These are phyloP conservation scores for Bostrychus sinensis DNA, from an alignment of 2,113 vertebrate species.

Conservation along the genomic window DNA sequence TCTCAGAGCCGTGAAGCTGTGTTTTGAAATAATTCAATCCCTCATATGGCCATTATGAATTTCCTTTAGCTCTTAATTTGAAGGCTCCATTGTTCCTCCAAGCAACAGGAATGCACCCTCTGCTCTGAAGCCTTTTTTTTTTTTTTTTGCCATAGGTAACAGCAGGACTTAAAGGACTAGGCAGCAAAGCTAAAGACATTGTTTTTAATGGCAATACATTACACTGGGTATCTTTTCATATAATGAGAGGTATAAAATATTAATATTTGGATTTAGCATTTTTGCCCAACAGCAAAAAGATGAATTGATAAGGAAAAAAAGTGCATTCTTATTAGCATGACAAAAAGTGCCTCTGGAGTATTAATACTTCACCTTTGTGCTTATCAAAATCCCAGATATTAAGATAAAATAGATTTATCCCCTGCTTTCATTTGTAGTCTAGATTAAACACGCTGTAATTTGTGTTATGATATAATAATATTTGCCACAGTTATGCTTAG, in stretches of 20 bases:
- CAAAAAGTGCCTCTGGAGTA: slow-evolving; percentile 55
- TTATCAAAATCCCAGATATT: slow-evolving; percentile 55
- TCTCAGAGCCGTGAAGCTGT: slow-evolving; percentile 29
- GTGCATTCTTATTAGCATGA: slow-evolving; percentile 65
- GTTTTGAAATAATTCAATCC: slow-evolving; percentile 36
- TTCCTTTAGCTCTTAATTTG: slow-evolving; percentile 49
- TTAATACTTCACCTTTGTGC: slow-evolving; percentile 46
- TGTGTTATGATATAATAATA: slow-evolving; percentile 55
- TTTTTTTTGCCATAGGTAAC: slow-evolving; percentile 52
- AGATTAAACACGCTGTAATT: slow-evolving; percentile 20
- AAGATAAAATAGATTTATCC: slow-evolving; percentile 47
- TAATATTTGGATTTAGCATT: slow-evolving; percentile 62
- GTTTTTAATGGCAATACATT: slow-evolving; percentile 52
- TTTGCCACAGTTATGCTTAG: slow-evolving; percentile 38
- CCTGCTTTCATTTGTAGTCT: slow-evolving; percentile 9
- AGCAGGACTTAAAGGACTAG: slow-evolving; percentile 35
- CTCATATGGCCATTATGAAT: slow-evolving; percentile 49
- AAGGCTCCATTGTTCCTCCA: slow-evolving; percentile 43
- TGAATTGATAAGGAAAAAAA: slow-evolving; percentile 62
- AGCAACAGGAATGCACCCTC: slow-evolving; percentile 47
- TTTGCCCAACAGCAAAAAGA: slow-evolving; percentile 68
- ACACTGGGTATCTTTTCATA: slow-evolving; percentile 41
- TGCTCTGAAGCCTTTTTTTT: slow-evolving; percentile 38
- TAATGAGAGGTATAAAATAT: slow-evolving; percentile 58
- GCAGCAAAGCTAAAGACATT: slow-evolving; percentile 45